These are phyloP conservation scores for Mycteria americana DNA, from an alignment of 2,797 vertebrate species.

Conservation along the genomic window DNA sequence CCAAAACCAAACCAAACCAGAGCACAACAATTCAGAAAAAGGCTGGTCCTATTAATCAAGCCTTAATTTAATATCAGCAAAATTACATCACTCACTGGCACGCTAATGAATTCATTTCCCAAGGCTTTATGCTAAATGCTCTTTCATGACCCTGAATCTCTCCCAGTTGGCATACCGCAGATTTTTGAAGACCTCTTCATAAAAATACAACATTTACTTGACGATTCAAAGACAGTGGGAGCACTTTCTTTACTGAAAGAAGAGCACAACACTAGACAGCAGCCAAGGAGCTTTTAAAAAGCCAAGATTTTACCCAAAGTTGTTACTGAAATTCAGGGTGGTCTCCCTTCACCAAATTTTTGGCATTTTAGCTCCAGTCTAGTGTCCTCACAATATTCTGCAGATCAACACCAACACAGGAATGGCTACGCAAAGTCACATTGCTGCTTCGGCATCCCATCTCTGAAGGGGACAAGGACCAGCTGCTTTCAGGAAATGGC, in stretches of 20 bases:
- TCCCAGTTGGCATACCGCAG: neutral
- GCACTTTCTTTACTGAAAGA: constrained; percentile 1
- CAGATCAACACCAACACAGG: constrained; percentile 36
- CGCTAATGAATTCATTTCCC: neutral
- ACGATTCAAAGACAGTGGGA: neutral
- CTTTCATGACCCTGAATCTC: neutral
- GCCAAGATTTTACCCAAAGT: constrained; percentile 2
- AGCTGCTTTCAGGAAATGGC: neutral
- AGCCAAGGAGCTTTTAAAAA: constrained; percentile 44
- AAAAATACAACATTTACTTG: neutral
- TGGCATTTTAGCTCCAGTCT: neutral
- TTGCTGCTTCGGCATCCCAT: neutral
- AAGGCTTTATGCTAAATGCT: neutral
- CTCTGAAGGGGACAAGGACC: neutral
- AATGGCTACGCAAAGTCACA: neutral
- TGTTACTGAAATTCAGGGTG: constrained; percentile 45
- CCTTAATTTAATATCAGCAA: neutral
- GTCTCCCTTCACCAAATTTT: neutral
- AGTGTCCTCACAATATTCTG: constrained; percentile 13
- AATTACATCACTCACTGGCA: neutral
- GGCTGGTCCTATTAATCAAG: neutral
- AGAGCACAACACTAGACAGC: neutral
- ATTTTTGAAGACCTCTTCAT: neutral
- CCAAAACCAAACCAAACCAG: neutral
- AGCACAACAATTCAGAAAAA: neutral